phyloP scores from a whole-genome alignment of 2,797 vertebrate species.

The Glossophaga mutica region DNA sequence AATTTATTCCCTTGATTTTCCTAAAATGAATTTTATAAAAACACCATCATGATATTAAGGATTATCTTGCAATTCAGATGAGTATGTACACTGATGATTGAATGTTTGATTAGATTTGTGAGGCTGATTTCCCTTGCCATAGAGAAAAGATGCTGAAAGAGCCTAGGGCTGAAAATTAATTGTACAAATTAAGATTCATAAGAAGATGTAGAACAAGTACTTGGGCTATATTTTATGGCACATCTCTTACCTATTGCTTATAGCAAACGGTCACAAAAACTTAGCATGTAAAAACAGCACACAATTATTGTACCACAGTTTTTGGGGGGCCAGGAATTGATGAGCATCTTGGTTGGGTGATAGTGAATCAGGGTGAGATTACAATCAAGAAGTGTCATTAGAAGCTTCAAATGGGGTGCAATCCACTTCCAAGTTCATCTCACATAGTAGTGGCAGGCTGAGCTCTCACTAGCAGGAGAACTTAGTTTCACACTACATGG shows the following conservation, averaged over 20 bases:
- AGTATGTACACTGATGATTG: background rate
- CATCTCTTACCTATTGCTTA: background rate
- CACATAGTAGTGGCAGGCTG: accelerated
- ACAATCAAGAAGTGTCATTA: background rate
- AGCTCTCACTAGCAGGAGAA: background rate
- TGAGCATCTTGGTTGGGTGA: accelerated
- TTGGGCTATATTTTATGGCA: background rate
- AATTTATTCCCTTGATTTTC: conserved; percentile 13
- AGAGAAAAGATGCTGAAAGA: background rate
- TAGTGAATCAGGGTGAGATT: background rate
- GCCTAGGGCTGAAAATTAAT: background rate
- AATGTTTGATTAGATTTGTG: conserved; percentile 22
- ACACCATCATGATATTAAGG: background rate
- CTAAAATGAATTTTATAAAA: conserved; percentile 36
- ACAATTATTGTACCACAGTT: accelerated
- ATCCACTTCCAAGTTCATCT: background rate
- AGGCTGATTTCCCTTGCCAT: background rate
- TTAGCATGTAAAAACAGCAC: background rate
- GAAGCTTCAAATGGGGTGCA: background rate
- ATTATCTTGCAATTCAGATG: conserved; percentile 35
- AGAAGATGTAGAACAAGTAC: background rate
- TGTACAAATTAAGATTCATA: background rate
- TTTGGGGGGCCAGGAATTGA: background rate
- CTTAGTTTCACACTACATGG: background rate
- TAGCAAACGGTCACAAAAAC: background rate